These are phyloP conservation scores for Pelecanoides urinatrix DNA, from an alignment of 2,113 vertebrate genomes.

Conservation along the genomic window DNA sequence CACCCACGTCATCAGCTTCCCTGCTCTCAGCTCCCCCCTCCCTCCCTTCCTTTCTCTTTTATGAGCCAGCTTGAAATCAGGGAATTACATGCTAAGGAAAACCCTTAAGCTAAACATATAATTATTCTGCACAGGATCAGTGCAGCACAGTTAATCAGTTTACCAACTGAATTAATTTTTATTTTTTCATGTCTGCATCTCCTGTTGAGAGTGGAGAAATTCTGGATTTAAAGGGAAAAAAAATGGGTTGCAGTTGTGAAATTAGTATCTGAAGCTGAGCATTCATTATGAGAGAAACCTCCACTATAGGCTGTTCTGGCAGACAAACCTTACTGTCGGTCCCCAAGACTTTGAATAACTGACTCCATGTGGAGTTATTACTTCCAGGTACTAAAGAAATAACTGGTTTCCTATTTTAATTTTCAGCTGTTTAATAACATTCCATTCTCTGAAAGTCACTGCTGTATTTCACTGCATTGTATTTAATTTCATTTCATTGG, in stretches of 20 bases:
- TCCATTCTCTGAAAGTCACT: not conserved
- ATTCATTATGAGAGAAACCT: not conserved
- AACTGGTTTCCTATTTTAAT: conserved; percentile 18
- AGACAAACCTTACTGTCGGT: not conserved
- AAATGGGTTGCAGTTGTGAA: not conserved
- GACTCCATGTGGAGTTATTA: conserved; percentile 11
- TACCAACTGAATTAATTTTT: conserved; percentile 64
- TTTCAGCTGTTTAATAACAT: conserved; percentile 7
- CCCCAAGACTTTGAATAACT: not conserved
- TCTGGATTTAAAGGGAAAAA: not conserved
- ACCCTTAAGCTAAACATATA: conserved; percentile 72
- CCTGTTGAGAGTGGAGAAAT: conserved; percentile 30
- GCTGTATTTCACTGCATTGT: not conserved
- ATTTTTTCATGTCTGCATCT: conserved; percentile 25
- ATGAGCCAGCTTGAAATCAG: conserved; percentile 72
- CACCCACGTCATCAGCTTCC: conserved; percentile 52
- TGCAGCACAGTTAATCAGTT: conserved; percentile 68
- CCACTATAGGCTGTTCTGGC: conserved; percentile 8
- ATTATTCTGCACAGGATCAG: conserved; percentile 72
- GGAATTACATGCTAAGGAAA: conserved; percentile 75
- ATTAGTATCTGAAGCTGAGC: not conserved
- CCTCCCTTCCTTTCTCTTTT: conserved; percentile 48
- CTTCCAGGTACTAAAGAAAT: conserved; percentile 25
- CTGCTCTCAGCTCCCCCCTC: conserved; percentile 21
- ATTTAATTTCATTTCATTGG: not conserved